These are phyloP conservation scores for Carterocephalus palaemon DNA, from an alignment of 2,888 invertebrate species.

Conservation along the genomic window DNA sequence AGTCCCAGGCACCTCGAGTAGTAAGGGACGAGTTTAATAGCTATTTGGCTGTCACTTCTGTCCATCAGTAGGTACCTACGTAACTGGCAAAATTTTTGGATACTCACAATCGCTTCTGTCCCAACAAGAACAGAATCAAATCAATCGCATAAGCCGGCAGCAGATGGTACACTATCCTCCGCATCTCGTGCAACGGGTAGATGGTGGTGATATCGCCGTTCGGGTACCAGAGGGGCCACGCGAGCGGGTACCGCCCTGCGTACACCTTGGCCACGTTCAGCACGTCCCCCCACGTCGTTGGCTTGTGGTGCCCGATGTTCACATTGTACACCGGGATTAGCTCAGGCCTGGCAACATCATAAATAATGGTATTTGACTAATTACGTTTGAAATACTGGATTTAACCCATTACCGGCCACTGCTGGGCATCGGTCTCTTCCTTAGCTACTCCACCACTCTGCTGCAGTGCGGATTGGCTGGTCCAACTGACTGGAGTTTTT, in stretches of 20 bases:
- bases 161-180: conserved; percentile 85
- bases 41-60: too few species aligned
- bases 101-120: conserved; percentile 90
- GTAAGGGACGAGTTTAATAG: too few species aligned
- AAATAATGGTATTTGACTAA: too few species aligned
- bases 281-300: conserved; percentile 91
- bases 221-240: conserved; percentile 91
- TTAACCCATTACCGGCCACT: too few species aligned
- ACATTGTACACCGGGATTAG: conserved; percentile 92
- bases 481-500: too few species aligned
- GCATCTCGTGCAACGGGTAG: conserved; percentile 81
- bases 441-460: too few species aligned
- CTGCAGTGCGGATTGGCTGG: too few species aligned
- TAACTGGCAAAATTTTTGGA: too few species aligned
- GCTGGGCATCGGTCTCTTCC: too few species aligned
- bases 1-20: too few species aligned
- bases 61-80: too few species aligned
- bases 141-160: conserved; percentile 90
- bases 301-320: conserved; percentile 88
- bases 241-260: conserved; percentile 86
- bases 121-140: conserved; percentile 83
- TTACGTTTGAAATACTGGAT: too few species aligned
- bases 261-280: conserved; percentile 83
- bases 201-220: conserved; percentile 87
- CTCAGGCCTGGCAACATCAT: conserved; percentile 64